Conservation (phyloP, 2,113 vertebrate genomes). For the Indicator maculatus region DNA sequence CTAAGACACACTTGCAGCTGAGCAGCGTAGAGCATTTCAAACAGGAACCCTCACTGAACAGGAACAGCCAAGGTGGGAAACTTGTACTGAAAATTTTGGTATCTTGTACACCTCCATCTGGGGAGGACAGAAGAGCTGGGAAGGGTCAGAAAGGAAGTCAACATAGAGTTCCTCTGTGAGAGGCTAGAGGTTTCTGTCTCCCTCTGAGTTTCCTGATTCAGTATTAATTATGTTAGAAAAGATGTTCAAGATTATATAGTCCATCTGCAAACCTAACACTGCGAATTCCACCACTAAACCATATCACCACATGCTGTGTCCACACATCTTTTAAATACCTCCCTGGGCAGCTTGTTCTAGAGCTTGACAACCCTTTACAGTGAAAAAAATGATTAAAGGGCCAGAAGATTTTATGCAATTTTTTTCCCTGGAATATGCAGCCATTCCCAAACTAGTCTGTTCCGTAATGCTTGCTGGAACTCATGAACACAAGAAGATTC, state of each 20-base stretch:
- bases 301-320: fast-evolving
- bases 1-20: background rate
- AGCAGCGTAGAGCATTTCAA: background rate
- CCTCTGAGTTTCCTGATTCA: background rate
- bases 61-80: background rate
- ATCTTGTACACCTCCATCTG: background rate
- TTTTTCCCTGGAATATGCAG: background rate
- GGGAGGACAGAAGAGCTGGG: background rate
- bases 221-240: background rate
- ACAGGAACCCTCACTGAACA: background rate
- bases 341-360: background rate
- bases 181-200: background rate
- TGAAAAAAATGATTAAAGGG: background rate
- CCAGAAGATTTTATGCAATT: background rate
- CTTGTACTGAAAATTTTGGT: background rate
- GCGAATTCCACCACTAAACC: background rate
- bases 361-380: fast-evolving
- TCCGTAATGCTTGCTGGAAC: background rate
- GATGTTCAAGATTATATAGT: background rate
- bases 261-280: background rate
- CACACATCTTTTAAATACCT: fast-evolving
- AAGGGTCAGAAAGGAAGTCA: background rate
- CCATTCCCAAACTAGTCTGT: background rate
- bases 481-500: background rate
- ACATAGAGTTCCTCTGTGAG: background rate